Conservation (phyloP, 1,140 invertebrate genomes). For the Coelopa frigida region DNA sequence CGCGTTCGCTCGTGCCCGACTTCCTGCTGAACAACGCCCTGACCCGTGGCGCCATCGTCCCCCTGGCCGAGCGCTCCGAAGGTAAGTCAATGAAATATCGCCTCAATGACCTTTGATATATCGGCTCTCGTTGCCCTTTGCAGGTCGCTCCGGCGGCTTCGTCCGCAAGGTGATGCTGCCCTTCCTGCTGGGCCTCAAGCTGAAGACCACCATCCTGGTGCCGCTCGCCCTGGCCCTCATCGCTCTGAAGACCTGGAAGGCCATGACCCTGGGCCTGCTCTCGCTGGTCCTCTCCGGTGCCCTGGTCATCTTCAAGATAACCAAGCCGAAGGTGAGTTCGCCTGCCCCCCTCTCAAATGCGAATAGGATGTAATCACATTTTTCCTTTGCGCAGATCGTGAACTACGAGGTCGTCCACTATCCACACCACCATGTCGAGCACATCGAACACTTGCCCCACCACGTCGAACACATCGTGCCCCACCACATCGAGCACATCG, state of each 20-base stretch:
- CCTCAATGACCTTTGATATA: too few species aligned
- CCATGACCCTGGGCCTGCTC: constrained; percentile 72
- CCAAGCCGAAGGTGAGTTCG: constrained; percentile 64
- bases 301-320: constrained; percentile 75
- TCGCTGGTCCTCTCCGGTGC: constrained; percentile 73
- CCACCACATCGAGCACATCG: constrained; percentile 49
- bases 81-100: constrained; percentile 43
- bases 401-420: constrained; percentile 80
- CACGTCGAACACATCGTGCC: constrained; percentile 36
- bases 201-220: constrained; percentile 73
- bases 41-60: constrained; percentile 59
- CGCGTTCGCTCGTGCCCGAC: constrained; percentile 56
- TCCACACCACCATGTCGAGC: constrained; percentile 57
- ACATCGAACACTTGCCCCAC: constrained; percentile 47
- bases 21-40: constrained; percentile 55
- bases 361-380: not conserved
- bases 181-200: constrained; percentile 74
- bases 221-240: constrained; percentile 72
- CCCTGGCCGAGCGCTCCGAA: constrained; percentile 54
- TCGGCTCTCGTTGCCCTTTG: too few species aligned
- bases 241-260: constrained; percentile 81
- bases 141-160: constrained; percentile 70
- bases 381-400: constrained; percentile 44
- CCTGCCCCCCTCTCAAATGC: not conserved
- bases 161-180: constrained; percentile 77